Conservation (phyloP, 2,797 vertebrate species). For the Thunnus albacares region DNA sequence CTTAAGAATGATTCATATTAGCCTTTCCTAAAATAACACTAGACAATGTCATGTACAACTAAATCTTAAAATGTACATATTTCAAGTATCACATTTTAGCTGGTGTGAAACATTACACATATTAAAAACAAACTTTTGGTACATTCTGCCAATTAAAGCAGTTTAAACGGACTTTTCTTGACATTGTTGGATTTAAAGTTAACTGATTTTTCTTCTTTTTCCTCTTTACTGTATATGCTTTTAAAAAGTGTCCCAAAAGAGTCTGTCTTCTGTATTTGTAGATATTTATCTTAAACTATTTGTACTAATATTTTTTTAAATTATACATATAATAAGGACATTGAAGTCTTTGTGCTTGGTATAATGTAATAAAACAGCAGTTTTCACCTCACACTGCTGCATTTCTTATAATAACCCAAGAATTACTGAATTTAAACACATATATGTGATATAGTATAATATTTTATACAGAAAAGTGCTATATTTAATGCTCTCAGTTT, state of each 20-base stretch:
- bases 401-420: not conserved
- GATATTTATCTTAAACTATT: not conserved
- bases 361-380: not conserved
- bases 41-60: not conserved
- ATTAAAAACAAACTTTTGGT: not conserved
- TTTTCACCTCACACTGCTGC: not conserved
- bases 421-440: not conserved
- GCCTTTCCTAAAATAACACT: not conserved
- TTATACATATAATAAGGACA: too few species aligned
- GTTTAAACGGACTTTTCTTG: not conserved
- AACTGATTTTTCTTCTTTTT: not conserved
- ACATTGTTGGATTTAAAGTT: not conserved
- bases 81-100: not conserved
- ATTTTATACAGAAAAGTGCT: not conserved
- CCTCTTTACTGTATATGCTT: too few species aligned
- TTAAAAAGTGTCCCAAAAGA: not conserved
- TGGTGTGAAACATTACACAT: not conserved
- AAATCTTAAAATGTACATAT: not conserved
- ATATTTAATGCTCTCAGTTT: not conserved
- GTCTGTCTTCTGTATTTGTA: not conserved
- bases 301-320: not conserved
- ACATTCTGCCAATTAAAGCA: not conserved
- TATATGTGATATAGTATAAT: not conserved
- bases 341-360: not conserved
- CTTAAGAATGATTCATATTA: not conserved